A percentile compares a stretch with the other conserved stretches of the same genome.
Conservation (phyloP, 1,140 invertebrate genomes). For the Drosophila melanica region DNA sequence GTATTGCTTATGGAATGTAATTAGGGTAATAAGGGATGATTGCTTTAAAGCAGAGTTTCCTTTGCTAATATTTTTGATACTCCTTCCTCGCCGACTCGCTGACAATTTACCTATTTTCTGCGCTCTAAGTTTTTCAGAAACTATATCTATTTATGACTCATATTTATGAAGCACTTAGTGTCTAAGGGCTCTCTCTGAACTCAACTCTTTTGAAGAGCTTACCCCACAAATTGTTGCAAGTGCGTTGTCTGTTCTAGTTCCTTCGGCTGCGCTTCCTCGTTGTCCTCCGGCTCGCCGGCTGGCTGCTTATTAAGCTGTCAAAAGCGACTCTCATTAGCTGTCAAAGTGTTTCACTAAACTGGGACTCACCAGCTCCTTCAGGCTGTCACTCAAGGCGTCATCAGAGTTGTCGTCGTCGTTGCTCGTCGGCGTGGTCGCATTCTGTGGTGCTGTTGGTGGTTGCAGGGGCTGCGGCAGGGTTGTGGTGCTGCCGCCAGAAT, state of each 20-base stretch:
- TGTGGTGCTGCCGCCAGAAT: conserved; percentile 20
- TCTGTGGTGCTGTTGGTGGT: conserved; percentile 43
- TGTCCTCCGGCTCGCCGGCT: conserved; percentile 39
- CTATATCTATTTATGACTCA: too few relatives aligned
- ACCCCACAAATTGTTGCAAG: conserved; percentile 54
- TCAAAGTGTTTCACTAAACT: conserved; percentile 67
- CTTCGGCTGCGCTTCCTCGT: conserved; percentile 13
- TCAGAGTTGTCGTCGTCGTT: conserved; percentile 29
- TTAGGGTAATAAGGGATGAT: too few relatives aligned
- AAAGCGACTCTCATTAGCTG: conserved; percentile 65
- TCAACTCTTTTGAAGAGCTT: conserved; percentile 15
- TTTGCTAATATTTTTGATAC: too few relatives aligned
- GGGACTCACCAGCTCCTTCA: conserved; percentile 51
- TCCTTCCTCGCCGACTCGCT: too few relatives aligned
- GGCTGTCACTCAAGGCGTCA: conserved; percentile 52
- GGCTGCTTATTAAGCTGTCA: conserved; percentile 74
- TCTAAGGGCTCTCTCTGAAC: neutral
- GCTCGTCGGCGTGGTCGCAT: conserved; percentile 58
- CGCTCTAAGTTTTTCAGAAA: too few relatives aligned
- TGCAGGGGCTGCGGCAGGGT: conserved; percentile 45
- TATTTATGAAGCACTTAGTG: neutral
- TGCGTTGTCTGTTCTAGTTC: conserved; percentile 5
- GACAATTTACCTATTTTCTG: too few relatives aligned
- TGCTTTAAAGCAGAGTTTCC: too few relatives aligned
- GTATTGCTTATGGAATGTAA: too few relatives aligned